phyloP scores from a whole-genome alignment of 2,113 vertebrate species.

The Tyto alba region DNA sequence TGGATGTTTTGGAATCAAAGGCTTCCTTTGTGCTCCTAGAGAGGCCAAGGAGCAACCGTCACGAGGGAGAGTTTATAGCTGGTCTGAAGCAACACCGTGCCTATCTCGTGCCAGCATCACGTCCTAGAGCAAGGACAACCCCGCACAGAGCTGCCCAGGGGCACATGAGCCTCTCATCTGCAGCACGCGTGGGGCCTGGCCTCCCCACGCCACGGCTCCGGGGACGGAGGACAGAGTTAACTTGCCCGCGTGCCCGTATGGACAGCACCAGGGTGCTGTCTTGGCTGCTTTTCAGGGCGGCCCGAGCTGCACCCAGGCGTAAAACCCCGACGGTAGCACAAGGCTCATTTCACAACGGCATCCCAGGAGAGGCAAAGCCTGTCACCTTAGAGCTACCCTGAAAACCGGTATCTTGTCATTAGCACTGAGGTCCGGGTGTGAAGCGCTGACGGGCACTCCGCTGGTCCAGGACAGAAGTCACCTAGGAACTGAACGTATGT shows the following conservation, averaged over 20 bases:
- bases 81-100: not conserved
- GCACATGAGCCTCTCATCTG: not conserved
- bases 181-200: not conserved
- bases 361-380: not conserved
- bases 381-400: not conserved
- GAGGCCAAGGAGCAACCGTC: not conserved
- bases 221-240: not conserved
- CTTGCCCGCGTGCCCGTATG: rapidly evolving
- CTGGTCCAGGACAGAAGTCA: not conserved
- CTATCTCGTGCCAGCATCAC: not conserved
- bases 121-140: not conserved
- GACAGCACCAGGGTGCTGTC: rapidly evolving
- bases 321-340: not conserved
- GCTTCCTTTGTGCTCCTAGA: constrained; percentile 26
- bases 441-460: rapidly evolving
- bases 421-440: not conserved
- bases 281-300: not conserved
- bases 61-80: not conserved
- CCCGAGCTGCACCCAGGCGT: not conserved
- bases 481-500: not conserved
- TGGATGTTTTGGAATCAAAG: constrained; percentile 24
- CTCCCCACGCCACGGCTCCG: not conserved
- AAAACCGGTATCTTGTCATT: not conserved
- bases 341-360: not conserved
- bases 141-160: not conserved